These are phyloP conservation scores for Pogonocichla stellata DNA, from an alignment of 2,113 vertebrate species.

Conservation along the genomic window DNA sequence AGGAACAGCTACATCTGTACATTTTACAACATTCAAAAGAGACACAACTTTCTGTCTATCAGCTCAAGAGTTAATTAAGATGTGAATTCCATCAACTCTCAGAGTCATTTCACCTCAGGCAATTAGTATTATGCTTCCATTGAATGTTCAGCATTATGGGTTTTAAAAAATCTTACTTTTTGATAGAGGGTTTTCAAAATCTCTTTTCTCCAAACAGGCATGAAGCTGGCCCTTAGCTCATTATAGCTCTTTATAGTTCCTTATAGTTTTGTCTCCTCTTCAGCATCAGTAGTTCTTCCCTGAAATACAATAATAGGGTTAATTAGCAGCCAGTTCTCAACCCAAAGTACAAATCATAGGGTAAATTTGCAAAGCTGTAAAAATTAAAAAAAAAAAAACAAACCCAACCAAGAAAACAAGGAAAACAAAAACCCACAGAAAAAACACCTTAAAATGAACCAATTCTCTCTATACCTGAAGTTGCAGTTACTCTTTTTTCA, in stretches of 20 bases:
- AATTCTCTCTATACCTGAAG: not conserved
- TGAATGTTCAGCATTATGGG: not conserved
- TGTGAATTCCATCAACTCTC: not conserved
- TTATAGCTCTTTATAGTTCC: not conserved
- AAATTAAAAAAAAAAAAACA: not conserved
- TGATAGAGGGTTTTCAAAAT: not conserved
- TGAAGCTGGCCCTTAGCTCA: not conserved
- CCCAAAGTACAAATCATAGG: not conserved
- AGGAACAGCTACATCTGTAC: not conserved
- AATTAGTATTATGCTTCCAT: not conserved
- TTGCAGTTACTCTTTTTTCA: not conserved
- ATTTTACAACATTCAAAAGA: not conserved
- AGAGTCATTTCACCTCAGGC: not conserved
- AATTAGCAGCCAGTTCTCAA: not conserved
- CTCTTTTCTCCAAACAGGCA: not conserved
- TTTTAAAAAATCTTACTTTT: constrained; percentile 9
- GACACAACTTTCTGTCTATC: not conserved
- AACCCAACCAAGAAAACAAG: not conserved
- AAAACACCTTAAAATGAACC: not conserved
- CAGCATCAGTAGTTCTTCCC: not conserved
- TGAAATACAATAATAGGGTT: not conserved
- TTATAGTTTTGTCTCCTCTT: not conserved
- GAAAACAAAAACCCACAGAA: not conserved
- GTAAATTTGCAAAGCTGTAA: not conserved
- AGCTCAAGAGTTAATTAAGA: not conserved